Conservation (phyloP, 2,113 vertebrate genomes). For the Chiloscyllium plagiosum region DNA sequence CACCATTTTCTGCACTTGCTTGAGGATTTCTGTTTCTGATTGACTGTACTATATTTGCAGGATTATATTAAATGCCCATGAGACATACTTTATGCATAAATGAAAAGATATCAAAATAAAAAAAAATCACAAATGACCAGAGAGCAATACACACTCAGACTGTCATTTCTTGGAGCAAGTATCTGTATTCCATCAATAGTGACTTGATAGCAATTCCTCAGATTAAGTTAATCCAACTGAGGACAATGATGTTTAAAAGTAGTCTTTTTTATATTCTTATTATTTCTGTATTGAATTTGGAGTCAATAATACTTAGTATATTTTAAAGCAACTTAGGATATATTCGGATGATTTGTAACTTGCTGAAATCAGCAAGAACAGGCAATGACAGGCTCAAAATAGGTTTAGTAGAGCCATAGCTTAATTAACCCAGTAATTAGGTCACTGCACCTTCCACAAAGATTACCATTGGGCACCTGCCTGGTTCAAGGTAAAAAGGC, state of each 20-base stretch:
- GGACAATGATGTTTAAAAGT: not conserved
- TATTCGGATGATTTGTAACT: not conserved
- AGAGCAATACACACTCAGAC: not conserved
- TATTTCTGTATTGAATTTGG: not conserved
- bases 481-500: not conserved
- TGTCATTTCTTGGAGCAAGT: not conserved
- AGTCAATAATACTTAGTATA: not conserved
- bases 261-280: not conserved
- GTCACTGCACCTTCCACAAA: not conserved
- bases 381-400: not conserved
- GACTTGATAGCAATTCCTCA: not conserved
- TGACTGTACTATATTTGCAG: not conserved
- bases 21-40: constrained; percentile 12
- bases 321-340: not conserved
- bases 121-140: not conserved
- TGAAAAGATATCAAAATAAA: not conserved
- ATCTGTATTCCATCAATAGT: not conserved
- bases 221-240: not conserved
- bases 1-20: not conserved
- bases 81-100: not conserved
- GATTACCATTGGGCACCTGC: not conserved
- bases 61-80: constrained; percentile 4
- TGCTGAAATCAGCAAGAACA: not conserved
- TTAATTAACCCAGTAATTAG: not conserved
- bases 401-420: not conserved